Percentiles rank a stretch among this genome's conserved stretches.
phyloP scores from a whole-genome alignment of 2,113 vertebrate genomes.

The Lipophrys pholis region DNA sequence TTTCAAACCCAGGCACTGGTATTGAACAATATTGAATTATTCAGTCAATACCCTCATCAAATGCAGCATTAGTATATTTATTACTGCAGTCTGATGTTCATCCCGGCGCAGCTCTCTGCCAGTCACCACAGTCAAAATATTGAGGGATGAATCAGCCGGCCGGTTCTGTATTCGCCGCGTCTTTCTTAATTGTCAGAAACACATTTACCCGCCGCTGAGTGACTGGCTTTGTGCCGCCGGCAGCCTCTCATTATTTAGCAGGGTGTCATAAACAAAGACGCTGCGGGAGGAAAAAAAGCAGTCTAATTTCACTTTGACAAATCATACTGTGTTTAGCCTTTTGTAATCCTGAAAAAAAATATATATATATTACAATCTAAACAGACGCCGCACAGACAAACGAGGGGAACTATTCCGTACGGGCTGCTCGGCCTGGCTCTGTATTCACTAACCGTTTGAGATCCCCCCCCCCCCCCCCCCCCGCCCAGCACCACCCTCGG shows the following conservation, averaged over 20 bases:
- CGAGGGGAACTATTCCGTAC: no score
- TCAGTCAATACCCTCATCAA: conserved; percentile 47
- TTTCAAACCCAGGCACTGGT: conserved; percentile 38
- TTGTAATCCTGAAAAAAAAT: neutral
- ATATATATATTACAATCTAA: neutral
- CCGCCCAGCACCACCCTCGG: neutral
- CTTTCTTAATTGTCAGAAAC: conserved; percentile 22
- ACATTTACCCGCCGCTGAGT: neutral
- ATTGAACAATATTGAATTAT: conserved; percentile 39
- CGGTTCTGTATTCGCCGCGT: neutral
- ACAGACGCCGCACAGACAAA: neutral
- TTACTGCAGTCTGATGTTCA: conserved; percentile 17
- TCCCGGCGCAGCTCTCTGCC: neutral
- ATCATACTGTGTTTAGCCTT: neutral
- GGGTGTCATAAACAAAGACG: neutral
- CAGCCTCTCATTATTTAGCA: neutral
- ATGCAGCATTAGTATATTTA: conserved; percentile 26
- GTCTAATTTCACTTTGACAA: neutral
- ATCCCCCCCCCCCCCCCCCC: no score
- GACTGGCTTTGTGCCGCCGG: neutral
- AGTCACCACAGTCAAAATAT: neutral
- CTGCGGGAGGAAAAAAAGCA: neutral
- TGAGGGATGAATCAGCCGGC: neutral
- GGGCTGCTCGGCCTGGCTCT: no score
- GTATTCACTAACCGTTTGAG: neutral